phyloP scores from a whole-genome alignment of 1,140 invertebrate genomes.

The Vanessa atalanta region DNA sequence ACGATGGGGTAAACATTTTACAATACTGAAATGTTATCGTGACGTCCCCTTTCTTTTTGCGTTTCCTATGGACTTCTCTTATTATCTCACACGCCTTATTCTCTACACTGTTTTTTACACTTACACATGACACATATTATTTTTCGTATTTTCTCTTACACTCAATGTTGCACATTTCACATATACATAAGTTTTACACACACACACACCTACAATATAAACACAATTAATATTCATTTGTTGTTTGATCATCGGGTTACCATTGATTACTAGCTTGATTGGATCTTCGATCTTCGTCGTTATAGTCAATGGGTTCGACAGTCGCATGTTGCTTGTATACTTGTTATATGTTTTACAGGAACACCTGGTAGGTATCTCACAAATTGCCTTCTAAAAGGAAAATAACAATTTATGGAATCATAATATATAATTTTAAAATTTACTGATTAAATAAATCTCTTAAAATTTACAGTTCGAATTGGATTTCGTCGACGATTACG shows the following conservation, averaged over 20 bases:
- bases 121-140: constrained; percentile 1
- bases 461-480: constrained; percentile 63
- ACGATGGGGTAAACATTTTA: constrained; percentile 80
- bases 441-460: neutral
- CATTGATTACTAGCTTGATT: constrained; percentile 5
- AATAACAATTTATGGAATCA: neutral
- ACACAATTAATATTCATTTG: neutral
- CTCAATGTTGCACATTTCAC: constrained; percentile 25
- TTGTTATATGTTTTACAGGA: constrained; percentile 48
- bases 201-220: constrained; percentile 28
- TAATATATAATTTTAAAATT: constrained; percentile 1
- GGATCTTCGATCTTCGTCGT: constrained; percentile 36
- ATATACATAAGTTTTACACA: constrained; percentile 24
- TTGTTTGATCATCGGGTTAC: too few species aligned
- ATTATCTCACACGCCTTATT: neutral
- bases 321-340: constrained; percentile 62
- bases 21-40: constrained; percentile 35
- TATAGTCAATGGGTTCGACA: constrained; percentile 43
- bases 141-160: constrained; percentile 6
- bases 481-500: constrained; percentile 83
- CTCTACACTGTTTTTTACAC: constrained; percentile 24
- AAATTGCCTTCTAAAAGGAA: neutral
- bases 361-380: neutral
- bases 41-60: constrained; percentile 46
- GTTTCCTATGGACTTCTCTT: constrained; percentile 25